Evolutionary conservation across 2,113 vertebrate genomes (phyloP).

Genomic region (Eubucco bourcierii): DNA sequence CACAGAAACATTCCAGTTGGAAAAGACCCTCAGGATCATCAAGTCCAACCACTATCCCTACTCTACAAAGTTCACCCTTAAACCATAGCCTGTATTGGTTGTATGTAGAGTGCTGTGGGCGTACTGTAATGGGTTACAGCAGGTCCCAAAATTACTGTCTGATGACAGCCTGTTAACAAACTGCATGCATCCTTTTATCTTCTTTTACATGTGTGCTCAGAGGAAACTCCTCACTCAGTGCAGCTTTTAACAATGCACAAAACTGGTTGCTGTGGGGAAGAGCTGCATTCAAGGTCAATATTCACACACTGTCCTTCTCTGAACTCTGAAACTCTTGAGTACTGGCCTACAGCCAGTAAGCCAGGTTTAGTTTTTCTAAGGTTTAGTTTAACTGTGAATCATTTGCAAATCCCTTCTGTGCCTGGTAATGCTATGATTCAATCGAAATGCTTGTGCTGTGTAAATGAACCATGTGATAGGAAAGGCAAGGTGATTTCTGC

Average conservation of each 20-base stretch:
- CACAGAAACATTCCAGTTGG: too few relatives aligned
- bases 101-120: neutral
- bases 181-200: neutral
- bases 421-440: neutral
- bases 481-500: neutral
- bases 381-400: neutral
- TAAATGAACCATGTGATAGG: neutral
- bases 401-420: neutral
- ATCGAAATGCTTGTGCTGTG: neutral
- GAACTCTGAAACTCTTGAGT: neutral
- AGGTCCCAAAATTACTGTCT: too few relatives aligned
- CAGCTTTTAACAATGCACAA: neutral
- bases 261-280: neutral
- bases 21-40: too few relatives aligned
- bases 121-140: neutral
- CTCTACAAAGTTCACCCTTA: too few relatives aligned
- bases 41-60: too few relatives aligned
- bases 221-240: neutral
- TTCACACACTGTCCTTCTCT: neutral
- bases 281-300: neutral
- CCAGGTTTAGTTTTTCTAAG: neutral
- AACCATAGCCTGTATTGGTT: neutral
- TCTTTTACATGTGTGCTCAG: neutral
- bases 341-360: neutral
- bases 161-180: neutral